phyloP scores from a whole-genome alignment of 2,888 invertebrate genomes.

The Nyleta sp. region DNA sequence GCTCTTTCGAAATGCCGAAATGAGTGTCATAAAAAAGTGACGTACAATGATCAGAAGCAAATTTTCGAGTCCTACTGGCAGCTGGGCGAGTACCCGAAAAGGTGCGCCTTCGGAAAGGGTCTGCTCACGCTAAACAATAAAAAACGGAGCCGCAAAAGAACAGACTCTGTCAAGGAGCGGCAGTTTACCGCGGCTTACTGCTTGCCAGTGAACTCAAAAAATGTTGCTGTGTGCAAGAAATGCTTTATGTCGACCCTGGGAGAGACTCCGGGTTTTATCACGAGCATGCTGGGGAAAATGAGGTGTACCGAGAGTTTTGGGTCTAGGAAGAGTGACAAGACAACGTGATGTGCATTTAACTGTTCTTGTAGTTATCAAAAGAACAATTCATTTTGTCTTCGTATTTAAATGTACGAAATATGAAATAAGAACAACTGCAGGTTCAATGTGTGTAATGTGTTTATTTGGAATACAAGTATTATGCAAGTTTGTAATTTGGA shows the following conservation, averaged over 20 bases:
- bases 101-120: background rate
- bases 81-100: background rate
- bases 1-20: slow-evolving; percentile 1
- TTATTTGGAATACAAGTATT: no score
- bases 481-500: no score
- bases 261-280: background rate
- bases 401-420: no score
- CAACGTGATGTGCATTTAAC: no score
- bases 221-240: background rate
- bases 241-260: background rate
- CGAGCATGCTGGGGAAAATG: background rate
- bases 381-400: no score
- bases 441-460: no score
- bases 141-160: no score
- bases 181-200: no score
- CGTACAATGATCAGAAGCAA: background rate
- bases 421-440: no score
- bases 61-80: slow-evolving; percentile 4
- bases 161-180: no score
- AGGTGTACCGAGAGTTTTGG: background rate
- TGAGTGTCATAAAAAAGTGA: slow-evolving; percentile 1
- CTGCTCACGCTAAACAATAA: background rate
- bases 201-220: background rate
- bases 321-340: no score
- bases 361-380: no score